These are phyloP conservation scores for Andrena chrysosceles DNA, from an alignment of 2,888 invertebrate genomes.

Conservation along the genomic window DNA sequence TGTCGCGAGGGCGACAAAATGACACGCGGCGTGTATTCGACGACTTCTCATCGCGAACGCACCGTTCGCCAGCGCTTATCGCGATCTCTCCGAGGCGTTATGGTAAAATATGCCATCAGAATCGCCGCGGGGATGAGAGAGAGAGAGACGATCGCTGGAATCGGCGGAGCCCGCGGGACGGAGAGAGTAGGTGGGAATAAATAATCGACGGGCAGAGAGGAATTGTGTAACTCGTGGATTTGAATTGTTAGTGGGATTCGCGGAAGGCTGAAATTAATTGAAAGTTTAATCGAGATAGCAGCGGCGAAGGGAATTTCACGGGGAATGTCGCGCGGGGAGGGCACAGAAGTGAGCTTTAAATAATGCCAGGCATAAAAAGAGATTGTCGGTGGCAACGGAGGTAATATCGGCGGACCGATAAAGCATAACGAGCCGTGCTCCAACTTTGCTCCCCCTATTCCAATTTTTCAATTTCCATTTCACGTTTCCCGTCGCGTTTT, in stretches of 20 bases:
- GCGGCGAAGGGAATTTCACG: constrained; percentile 31
- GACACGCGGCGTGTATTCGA: background rate
- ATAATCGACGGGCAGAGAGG: background rate
- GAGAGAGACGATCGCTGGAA: background rate
- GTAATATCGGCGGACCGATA: constrained; percentile 70
- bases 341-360: constrained; percentile 30
- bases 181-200: background rate
- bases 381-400: constrained; percentile 36
- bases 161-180: background rate
- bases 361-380: constrained; percentile 45
- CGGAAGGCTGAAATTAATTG: constrained; percentile 23
- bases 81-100: background rate
- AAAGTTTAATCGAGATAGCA: constrained; percentile 30
- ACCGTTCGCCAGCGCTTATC: constrained; percentile 3
- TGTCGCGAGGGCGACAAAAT: background rate
- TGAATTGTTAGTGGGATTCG: constrained; percentile 2
- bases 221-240: background rate
- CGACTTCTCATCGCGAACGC: constrained; percentile 11
- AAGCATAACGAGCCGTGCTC: constrained; percentile 68
- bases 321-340: background rate
- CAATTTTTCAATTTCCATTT: constrained; percentile 74
- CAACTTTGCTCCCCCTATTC: constrained; percentile 54
- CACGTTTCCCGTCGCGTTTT: constrained; percentile 67
- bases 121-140: background rate
- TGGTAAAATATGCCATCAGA: constrained; percentile 1